Conservation (phyloP, 2,797 vertebrate genomes). For the Onychomys arenicola region DNA sequence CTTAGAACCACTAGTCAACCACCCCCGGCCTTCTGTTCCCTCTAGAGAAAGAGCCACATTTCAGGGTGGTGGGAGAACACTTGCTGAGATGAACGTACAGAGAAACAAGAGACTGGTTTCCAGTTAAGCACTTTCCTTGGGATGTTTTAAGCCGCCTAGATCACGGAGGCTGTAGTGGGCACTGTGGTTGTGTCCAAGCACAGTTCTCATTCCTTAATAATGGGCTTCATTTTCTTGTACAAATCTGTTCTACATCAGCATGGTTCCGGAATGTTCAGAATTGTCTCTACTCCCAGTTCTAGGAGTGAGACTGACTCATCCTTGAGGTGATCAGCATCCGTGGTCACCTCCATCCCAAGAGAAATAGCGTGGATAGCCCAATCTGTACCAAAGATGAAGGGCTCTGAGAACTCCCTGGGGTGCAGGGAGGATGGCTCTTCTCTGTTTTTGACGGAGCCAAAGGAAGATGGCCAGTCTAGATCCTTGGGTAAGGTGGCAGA, state of each 20-base stretch:
- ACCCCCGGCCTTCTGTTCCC: not conserved
- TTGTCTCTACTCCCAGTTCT: not conserved
- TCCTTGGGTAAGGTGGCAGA: not conserved
- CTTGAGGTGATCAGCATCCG: not conserved
- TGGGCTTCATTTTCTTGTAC: not conserved
- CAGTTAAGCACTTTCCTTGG: not conserved
- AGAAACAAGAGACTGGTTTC: not conserved
- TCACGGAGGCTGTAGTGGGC: not conserved
- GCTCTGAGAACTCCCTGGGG: not conserved
- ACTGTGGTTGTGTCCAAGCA: not conserved
- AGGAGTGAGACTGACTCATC: not conserved
- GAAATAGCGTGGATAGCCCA: not conserved
- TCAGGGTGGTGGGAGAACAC: not conserved
- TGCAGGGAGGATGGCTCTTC: not conserved
- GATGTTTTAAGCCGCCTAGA: not conserved
- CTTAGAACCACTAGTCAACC: not conserved
- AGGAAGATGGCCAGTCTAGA: not conserved
- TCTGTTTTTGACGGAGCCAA: not conserved
- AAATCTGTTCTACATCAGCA: not conserved
- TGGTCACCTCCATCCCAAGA: not conserved
- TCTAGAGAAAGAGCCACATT: not conserved
- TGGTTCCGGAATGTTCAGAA: not conserved
- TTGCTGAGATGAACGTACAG: not conserved
- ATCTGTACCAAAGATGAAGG: not conserved
- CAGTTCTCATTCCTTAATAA: not conserved